These are phyloP conservation scores for Hirudinaria manillensis DNA, from an alignment of 2,888 invertebrate species.

Conservation along the genomic window DNA sequence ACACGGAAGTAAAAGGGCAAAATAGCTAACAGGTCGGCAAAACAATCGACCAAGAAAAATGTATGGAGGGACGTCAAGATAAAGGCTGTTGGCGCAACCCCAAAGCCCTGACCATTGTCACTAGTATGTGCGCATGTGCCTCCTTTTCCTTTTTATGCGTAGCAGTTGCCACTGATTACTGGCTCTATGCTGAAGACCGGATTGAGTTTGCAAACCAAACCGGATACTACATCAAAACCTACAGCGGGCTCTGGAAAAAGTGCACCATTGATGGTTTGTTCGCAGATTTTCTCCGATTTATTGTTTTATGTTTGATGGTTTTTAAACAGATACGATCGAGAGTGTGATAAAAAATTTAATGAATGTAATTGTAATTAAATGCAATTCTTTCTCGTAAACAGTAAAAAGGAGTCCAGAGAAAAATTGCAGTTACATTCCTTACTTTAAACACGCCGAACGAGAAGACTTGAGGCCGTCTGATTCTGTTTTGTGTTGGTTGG, in stretches of 20 bases:
- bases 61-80: slow-evolving; percentile 29
- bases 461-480: slow-evolving; percentile 49
- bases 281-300: neutral
- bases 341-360: neutral
- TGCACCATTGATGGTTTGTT: slow-evolving; percentile 47
- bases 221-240: slow-evolving; percentile 42
- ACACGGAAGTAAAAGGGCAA: too few species aligned
- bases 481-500: slow-evolving; percentile 36
- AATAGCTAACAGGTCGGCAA: too few species aligned
- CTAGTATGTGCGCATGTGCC: slow-evolving; percentile 52
- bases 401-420: slow-evolving; percentile 26
- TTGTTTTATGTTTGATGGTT: neutral
- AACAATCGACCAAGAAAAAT: slow-evolving; percentile 17
- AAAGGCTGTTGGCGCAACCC: slow-evolving; percentile 29
- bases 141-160: slow-evolving; percentile 53
- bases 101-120: slow-evolving; percentile 48
- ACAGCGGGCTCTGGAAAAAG: slow-evolving; percentile 50
- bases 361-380: neutral
- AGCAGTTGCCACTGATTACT: slow-evolving; percentile 53
- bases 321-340: neutral
- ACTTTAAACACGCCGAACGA: slow-evolving; percentile 47
- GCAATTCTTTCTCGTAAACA: neutral
- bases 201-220: slow-evolving; percentile 40
- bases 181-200: slow-evolving; percentile 44
- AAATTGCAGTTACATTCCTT: slow-evolving; percentile 47